These are phyloP conservation scores for Thrips palmi DNA, from an alignment of 1,140 invertebrate species.

Conservation along the genomic window DNA sequence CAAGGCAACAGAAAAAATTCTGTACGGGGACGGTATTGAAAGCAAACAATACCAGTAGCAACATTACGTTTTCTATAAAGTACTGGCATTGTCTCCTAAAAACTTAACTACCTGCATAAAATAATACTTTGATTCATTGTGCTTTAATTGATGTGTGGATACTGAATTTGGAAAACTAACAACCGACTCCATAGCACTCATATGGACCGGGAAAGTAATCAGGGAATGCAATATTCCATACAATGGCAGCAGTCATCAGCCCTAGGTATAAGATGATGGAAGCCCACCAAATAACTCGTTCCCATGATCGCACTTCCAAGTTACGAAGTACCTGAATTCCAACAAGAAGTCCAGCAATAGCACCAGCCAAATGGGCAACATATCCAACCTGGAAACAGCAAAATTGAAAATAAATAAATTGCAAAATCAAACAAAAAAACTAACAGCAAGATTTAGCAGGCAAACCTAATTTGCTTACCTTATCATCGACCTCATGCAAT, in stretches of 20 bases:
- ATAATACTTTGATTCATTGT: too few species aligned
- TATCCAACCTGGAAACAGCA: slow-evolving; percentile 47
- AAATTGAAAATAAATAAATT: slow-evolving; percentile 2
- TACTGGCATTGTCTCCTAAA: too few species aligned
- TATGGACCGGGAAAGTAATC: slow-evolving; percentile 26
- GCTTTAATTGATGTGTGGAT: too few species aligned
- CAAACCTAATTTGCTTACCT: slow-evolving; percentile 9
- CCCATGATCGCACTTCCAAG: slow-evolving; percentile 68
- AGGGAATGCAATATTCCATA: slow-evolving; percentile 52
- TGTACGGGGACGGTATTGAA: too few species aligned
- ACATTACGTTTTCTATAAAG: too few species aligned
- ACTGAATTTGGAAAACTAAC: too few species aligned
- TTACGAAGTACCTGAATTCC: slow-evolving; percentile 84
- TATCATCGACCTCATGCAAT: slow-evolving; percentile 42
- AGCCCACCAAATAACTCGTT: slow-evolving; percentile 67
- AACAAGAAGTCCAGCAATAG: slow-evolving; percentile 73
- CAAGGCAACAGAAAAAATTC: too few species aligned
- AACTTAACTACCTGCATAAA: too few species aligned
- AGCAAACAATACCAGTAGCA: too few species aligned
- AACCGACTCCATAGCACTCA: too few species aligned
- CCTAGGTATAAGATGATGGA: slow-evolving; percentile 54
- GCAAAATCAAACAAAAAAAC: too few species aligned
- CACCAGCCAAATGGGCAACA: slow-evolving; percentile 74
- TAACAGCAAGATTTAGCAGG: too few species aligned
- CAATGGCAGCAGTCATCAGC: slow-evolving; percentile 54